Evolutionary conservation across 1,140 invertebrate genomes (phyloP).

Genomic region (Lasaia peninsularis): DNA sequence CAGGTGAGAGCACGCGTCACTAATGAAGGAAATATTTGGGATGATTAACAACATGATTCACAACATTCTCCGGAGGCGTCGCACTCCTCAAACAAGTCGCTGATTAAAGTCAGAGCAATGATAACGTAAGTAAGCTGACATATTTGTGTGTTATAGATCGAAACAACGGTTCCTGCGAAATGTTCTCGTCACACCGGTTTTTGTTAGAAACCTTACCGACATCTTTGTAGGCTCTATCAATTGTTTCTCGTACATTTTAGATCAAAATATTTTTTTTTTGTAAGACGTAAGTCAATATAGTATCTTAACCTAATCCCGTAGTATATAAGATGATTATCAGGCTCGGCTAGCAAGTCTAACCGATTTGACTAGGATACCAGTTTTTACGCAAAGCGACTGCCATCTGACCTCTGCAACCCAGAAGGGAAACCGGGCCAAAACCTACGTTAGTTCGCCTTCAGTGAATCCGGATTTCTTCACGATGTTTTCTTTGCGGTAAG

Average conservation of each 20-base stretch:
- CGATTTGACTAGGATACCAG: too few species aligned
- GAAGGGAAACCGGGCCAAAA: too few species aligned
- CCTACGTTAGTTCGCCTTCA: too few species aligned
- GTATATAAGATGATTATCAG: too few species aligned
- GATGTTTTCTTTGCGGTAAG: too few species aligned
- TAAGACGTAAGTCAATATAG: too few species aligned
- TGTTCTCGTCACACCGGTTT: not conserved
- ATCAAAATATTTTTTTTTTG: not conserved
- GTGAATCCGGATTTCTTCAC: too few species aligned
- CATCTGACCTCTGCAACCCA: too few species aligned
- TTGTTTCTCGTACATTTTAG: not conserved
- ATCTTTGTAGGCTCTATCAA: not conserved
- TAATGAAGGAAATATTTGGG: not conserved
- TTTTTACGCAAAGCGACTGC: too few species aligned
- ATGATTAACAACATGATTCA: conserved; percentile 1
- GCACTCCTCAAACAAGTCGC: conserved; percentile 3
- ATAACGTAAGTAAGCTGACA: not conserved
- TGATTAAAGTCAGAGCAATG: not conserved
- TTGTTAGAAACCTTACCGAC: not conserved
- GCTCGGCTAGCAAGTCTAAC: too few species aligned
- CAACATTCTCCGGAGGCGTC: not conserved
- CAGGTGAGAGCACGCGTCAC: not conserved
- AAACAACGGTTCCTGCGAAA: not conserved
- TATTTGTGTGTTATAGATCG: not conserved
- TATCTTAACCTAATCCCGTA: too few species aligned